Evolutionary conservation across 2,113 vertebrate genomes (phyloP).

Genomic region (Tichodroma muraria): DNA sequence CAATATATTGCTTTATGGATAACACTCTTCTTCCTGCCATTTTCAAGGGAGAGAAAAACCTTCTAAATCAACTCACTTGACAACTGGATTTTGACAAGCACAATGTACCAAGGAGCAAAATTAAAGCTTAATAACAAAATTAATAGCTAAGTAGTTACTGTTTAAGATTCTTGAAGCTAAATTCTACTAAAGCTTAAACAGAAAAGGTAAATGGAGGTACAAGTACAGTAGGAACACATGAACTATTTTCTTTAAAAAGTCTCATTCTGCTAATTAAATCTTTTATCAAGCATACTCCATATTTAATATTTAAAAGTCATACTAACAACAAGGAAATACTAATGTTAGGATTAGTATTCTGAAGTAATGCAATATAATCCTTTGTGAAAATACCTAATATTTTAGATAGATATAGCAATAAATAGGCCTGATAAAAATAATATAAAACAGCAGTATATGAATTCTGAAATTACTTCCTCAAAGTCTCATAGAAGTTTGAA

Average conservation of each 20-base stretch:
- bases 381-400: slow-evolving; percentile 46
- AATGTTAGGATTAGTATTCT: slow-evolving; percentile 49
- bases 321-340: slow-evolving; percentile 55
- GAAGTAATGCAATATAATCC: slow-evolving; percentile 44
- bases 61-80: neutral
- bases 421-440: neutral
- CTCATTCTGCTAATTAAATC: slow-evolving; percentile 2
- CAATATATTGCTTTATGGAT: slow-evolving; percentile 21
- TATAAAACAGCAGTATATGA: neutral
- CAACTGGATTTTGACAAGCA: neutral
- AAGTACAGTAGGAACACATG: neutral
- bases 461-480: slow-evolving; percentile 1
- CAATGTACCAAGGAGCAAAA: neutral
- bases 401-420: neutral
- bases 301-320: too few species aligned
- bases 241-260: neutral
- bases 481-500: neutral
- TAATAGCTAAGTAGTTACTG: neutral
- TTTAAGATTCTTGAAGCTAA: neutral
- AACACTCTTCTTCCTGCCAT: slow-evolving; percentile 45
- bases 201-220: neutral
- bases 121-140: neutral
- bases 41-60: slow-evolving; percentile 10
- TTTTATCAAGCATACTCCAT: too few species aligned
- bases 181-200: neutral